These are phyloP conservation scores for Sycobia sp. DNA, from an alignment of 1,140 invertebrate genomes.

Conservation along the genomic window DNA sequence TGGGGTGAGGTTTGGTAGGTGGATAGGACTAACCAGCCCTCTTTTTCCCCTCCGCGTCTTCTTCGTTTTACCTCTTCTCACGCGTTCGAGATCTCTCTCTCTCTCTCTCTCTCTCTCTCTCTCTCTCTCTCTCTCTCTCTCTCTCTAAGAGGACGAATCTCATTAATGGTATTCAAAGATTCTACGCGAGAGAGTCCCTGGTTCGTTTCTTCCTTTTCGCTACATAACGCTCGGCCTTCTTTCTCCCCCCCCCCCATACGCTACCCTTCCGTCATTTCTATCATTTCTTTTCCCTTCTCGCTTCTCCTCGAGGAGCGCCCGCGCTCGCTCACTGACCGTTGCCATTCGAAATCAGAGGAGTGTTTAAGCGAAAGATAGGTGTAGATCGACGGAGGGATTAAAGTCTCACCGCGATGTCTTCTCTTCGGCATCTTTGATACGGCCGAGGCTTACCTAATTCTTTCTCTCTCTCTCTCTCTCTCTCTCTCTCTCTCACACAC, in stretches of 20 bases:
- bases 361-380: conserved; percentile 28
- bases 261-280: background rate
- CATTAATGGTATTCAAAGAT: conserved; percentile 62
- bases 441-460: background rate
- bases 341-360: conserved; percentile 14
- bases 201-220: conserved; percentile 46
- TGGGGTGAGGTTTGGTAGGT: no score
- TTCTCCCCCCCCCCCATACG: background rate
- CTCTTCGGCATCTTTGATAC: conserved; percentile 34
- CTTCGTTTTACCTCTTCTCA: conserved; percentile 13
- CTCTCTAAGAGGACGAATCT: conserved; percentile 44
- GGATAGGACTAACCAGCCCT: no score
- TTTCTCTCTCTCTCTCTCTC: background rate
- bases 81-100: no score
- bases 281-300: conserved; percentile 3
- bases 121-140: conserved; percentile 36
- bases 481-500: no score
- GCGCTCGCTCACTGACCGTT: no score
- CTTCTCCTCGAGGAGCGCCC: no score
- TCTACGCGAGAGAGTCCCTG: conserved; percentile 48
- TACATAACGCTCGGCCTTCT: conserved; percentile 15
- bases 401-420: conserved; percentile 28
- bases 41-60: conserved; percentile 24
- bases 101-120: conserved; percentile 18
- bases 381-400: conserved; percentile 33